Evolutionary conservation across 1,140 invertebrate genomes (phyloP).

Genomic region (Drosophila pseudoobscura): DNA sequence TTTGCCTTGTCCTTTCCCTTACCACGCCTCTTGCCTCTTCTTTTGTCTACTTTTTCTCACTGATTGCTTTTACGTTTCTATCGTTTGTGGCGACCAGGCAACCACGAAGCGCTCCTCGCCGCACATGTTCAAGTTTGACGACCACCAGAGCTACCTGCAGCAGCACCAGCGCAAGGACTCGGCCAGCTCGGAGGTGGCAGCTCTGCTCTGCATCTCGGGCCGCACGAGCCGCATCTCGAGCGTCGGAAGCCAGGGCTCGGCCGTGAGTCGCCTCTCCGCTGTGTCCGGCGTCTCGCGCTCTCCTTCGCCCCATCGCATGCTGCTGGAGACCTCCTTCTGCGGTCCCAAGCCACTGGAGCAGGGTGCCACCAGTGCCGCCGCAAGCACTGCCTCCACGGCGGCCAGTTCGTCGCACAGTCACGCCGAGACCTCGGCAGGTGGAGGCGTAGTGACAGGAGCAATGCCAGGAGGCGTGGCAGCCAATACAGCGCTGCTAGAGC

Average conservation of each 20-base stretch:
- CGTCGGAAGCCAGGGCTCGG: constrained; percentile 88
- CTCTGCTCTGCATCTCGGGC: constrained; percentile 91
- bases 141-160: constrained; percentile 84
- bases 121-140: constrained; percentile 85
- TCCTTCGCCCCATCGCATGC: constrained; percentile 93
- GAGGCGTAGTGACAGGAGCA: constrained; percentile 53
- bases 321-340: constrained; percentile 94
- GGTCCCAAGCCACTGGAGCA: constrained; percentile 89
- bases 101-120: constrained; percentile 80
- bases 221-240: constrained; percentile 92
- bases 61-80: not conserved
- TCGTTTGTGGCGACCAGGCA: constrained; percentile 37
- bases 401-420: constrained; percentile 76
- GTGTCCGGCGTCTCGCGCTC: constrained; percentile 89
- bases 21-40: too few relatives aligned
- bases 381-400: constrained; percentile 54
- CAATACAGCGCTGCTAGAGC: constrained; percentile 84
- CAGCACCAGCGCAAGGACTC: constrained; percentile 90
- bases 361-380: constrained; percentile 52
- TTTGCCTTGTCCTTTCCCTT: too few relatives aligned
- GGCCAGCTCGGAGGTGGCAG: constrained; percentile 86
- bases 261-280: constrained; percentile 88
- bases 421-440: constrained; percentile 84
- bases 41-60: not conserved
- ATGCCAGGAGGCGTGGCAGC: constrained; percentile 31